A percentile compares a stretch with the other conserved stretches of the same genome.
Conservation (phyloP, 2,113 vertebrate genomes). For the Balaeniceps rex region DNA sequence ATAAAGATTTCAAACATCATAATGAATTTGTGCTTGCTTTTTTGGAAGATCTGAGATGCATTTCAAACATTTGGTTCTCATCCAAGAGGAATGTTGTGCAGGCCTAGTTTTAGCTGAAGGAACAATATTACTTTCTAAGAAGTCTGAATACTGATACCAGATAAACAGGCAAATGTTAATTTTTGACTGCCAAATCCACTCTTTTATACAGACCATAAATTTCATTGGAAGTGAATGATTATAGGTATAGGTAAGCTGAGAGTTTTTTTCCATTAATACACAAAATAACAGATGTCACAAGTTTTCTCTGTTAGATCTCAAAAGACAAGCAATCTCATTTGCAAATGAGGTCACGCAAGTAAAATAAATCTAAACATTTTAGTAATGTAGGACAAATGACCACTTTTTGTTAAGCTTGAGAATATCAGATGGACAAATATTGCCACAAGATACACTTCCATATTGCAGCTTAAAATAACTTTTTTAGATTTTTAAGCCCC, state of each 20-base stretch:
- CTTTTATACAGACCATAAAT: background rate
- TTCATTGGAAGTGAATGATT: background rate
- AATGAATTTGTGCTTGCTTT: background rate
- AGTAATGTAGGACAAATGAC: background rate
- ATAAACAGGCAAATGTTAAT: background rate
- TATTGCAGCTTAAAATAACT: background rate
- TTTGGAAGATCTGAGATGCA: background rate
- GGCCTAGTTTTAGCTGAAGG: background rate
- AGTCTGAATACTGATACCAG: background rate
- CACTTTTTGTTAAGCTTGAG: background rate
- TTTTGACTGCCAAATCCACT: background rate
- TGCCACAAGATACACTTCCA: background rate
- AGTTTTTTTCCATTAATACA: background rate
- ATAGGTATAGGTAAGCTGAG: background rate
- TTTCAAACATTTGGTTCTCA: background rate
- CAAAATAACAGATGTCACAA: background rate
- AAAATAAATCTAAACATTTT: background rate
- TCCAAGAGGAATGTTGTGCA: background rate
- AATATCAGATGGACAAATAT: background rate
- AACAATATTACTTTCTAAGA: background rate
- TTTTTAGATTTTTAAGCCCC: background rate
- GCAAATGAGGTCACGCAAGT: background rate
- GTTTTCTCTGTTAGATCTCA: background rate
- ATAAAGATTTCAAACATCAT: background rate
- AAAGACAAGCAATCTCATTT: background rate